These are phyloP conservation scores for Patiria miniata DNA, from an alignment of 35 echinoderm and acorn worm species.

Conservation along the genomic window DNA sequence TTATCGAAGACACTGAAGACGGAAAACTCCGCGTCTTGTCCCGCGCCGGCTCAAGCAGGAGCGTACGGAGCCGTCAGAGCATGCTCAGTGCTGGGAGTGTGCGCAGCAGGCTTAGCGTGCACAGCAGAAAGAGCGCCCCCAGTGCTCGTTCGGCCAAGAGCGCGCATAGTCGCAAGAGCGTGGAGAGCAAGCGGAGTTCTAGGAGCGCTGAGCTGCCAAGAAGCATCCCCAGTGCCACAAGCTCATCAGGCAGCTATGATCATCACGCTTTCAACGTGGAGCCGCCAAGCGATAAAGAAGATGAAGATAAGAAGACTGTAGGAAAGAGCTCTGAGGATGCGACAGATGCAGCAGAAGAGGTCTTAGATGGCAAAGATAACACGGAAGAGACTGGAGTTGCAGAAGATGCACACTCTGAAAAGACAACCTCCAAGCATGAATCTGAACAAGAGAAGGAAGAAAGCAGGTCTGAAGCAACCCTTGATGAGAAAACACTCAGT, in stretches of 20 bases:
- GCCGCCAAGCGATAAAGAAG: not conserved
- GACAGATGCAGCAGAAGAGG: not conserved
- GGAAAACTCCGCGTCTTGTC: conserved; percentile 26
- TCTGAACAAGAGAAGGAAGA: too few relatives aligned
- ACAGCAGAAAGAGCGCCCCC: not conserved
- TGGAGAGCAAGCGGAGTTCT: not conserved
- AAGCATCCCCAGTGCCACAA: not conserved
- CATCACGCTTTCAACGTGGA: not conserved
- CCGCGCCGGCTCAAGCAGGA: not conserved
- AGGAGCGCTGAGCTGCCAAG: not conserved
- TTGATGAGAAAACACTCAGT: not conserved
- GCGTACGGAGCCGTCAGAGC: conserved; percentile 1
- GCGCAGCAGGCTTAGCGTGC: not conserved
- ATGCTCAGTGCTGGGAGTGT: conserved; percentile 11
- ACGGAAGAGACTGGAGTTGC: not conserved
- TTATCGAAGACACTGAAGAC: conserved; percentile 42
- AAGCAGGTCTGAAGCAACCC: not conserved
- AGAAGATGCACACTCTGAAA: not conserved
- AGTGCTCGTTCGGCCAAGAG: not conserved
- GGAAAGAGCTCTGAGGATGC: not conserved
- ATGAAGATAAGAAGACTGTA: too few relatives aligned
- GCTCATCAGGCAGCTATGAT: not conserved
- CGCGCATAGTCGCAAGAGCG: not conserved
- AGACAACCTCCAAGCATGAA: not conserved
- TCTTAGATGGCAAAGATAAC: not conserved